A percentile compares a stretch with the other conserved stretches of the same genome.
phyloP scores from a whole-genome alignment of 2,797 vertebrate species.

The Enteromius treurensis region DNA sequence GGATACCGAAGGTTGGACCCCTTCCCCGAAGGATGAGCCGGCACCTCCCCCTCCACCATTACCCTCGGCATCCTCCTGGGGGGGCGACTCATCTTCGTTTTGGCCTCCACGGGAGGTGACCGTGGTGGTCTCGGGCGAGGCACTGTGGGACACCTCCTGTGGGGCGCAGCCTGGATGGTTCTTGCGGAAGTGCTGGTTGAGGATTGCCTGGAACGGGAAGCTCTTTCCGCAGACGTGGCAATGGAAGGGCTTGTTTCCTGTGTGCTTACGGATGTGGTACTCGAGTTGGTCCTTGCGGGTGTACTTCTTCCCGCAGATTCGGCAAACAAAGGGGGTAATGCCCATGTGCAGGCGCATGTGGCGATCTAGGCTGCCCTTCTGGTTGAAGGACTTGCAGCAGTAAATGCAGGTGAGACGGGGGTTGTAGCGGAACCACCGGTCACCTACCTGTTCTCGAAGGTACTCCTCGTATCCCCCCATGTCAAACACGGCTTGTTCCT shows the following conservation, averaged over 20 bases:
- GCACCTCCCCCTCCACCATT: constrained; percentile 71
- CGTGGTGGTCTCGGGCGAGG: constrained; percentile 93
- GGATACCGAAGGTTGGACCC: constrained; percentile 90
- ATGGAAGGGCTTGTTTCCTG: constrained; percentile 98
- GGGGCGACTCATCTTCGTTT: constrained; percentile 87
- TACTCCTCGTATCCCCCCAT: constrained; percentile 97
- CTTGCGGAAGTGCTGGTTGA: constrained; percentile 99
- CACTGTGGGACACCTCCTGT: constrained; percentile 91
- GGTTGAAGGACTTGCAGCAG: constrained; percentile 99
- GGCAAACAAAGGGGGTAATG: constrained; percentile 96
- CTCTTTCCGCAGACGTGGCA: constrained; percentile 97
- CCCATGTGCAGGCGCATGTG: constrained; percentile 99
- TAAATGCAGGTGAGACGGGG: constrained; percentile 97
- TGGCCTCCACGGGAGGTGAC: constrained; percentile 89
- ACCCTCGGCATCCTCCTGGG: constrained; percentile 85
- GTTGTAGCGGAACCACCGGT: constrained; percentile 99
- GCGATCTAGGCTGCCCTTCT: constrained; percentile 97
- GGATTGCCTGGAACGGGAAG: constrained; percentile 99
- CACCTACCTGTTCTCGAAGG: constrained; percentile 94
- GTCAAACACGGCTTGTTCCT: constrained; percentile 88
- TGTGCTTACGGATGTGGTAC: constrained; percentile 99
- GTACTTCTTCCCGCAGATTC: constrained; percentile 98
- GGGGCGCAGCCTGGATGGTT: constrained; percentile 95
- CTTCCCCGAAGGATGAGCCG: constrained; percentile 78
- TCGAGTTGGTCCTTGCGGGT: constrained; percentile 99